Conservation (phyloP, 2,888 invertebrate species). For the Leptura quadrifasciata region DNA sequence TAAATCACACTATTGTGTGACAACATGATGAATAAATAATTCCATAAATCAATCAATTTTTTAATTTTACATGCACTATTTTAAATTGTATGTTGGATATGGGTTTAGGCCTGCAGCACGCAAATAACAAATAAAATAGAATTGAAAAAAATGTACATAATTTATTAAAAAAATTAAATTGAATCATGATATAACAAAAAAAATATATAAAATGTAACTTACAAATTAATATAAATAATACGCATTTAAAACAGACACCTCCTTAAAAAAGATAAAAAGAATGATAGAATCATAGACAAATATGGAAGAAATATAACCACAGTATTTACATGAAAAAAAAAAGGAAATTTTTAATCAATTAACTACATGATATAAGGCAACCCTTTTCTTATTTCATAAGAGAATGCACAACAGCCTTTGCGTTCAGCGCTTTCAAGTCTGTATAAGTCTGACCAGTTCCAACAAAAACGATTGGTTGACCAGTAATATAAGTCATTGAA, state of each 20-base stretch:
- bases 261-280: slow-evolving; percentile 7
- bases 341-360: slow-evolving; percentile 8
- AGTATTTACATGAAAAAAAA: slow-evolving; percentile 9
- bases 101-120: no score
- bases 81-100: no score
- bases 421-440: slow-evolving; percentile 97
- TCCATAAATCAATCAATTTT: no score
- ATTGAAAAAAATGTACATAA: slow-evolving; percentile 16
- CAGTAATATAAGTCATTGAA: slow-evolving; percentile 99
- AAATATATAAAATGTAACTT: slow-evolving; percentile 23
- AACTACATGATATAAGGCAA: slow-evolving; percentile 47
- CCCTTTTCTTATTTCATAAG: slow-evolving; percentile 86
- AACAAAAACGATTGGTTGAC: slow-evolving; percentile 99
- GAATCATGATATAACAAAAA: neutral
- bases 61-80: no score
- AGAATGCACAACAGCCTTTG: slow-evolving; percentile 95
- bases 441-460: slow-evolving; percentile 99
- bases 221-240: slow-evolving; percentile 31
- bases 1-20: no score
- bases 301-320: slow-evolving; percentile 16
- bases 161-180: slow-evolving; percentile 27
- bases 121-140: no score
- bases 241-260: slow-evolving; percentile 30
- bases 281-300: neutral
- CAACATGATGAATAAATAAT: no score